Evolutionary conservation across 2,797 vertebrate species (phyloP).

Genomic region (Tapera naevia): DNA sequence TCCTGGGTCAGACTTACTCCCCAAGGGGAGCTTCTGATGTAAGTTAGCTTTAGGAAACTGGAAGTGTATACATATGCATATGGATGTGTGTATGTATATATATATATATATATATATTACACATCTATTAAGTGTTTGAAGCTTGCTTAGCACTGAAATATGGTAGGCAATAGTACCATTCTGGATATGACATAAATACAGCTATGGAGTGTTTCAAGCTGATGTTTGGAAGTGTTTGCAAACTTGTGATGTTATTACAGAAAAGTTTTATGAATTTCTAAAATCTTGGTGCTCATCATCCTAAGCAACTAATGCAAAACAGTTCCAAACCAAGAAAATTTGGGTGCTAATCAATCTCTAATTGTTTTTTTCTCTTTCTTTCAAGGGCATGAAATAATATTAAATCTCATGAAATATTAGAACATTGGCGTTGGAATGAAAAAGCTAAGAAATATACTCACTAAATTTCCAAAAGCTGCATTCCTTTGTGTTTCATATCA

Average conservation of each 20-base stretch:
- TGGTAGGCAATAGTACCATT: neutral
- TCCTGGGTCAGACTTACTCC: neutral
- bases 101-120: neutral
- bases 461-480: neutral
- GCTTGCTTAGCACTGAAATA: neutral
- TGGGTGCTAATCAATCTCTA: neutral
- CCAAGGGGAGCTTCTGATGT: neutral
- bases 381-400: neutral
- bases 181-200: neutral
- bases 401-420: neutral
- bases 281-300: neutral
- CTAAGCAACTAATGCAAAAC: neutral
- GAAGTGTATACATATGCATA: neutral
- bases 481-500: neutral
- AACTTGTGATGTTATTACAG: neutral
- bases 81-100: neutral
- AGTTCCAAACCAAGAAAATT: neutral
- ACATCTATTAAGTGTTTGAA: neutral
- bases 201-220: neutral
- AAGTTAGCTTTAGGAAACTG: neutral
- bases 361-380: neutral
- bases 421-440: neutral
- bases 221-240: neutral
- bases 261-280: neutral
- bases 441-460: neutral